Conservation (phyloP, 2,888 invertebrate genomes). For the Plemyria rubiginata region DNA sequence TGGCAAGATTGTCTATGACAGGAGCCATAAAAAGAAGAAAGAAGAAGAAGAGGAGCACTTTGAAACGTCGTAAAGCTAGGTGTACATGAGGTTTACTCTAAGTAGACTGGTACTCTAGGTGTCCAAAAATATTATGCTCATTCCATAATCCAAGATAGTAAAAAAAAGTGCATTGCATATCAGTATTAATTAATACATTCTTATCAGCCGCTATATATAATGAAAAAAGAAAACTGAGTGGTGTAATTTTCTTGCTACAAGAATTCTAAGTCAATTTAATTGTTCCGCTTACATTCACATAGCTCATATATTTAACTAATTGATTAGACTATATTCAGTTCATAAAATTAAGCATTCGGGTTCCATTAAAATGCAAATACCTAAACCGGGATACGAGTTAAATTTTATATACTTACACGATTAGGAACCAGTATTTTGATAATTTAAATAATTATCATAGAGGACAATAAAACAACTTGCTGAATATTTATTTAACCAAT, state of each 20-base stretch:
- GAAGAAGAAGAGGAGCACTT: too few relatives aligned
- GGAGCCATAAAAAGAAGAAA: too few relatives aligned
- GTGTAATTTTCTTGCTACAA: constrained; percentile 16
- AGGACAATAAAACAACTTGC: background rate
- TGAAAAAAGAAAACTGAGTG: constrained; percentile 6
- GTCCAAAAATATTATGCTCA: background rate
- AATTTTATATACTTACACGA: constrained; percentile 18
- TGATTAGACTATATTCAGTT: constrained; percentile 6
- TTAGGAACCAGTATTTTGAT: constrained; percentile 29
- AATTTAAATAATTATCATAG: constrained; percentile 15
- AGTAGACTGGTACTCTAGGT: background rate
- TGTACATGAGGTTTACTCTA: too few relatives aligned
- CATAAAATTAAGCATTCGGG: constrained; percentile 23
- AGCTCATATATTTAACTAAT: constrained; percentile 11
- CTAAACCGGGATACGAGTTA: constrained; percentile 13
- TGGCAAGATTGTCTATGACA: too few relatives aligned
- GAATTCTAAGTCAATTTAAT: constrained; percentile 24
- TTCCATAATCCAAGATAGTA: background rate
- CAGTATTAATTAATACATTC: background rate
- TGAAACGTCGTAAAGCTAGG: too few relatives aligned
- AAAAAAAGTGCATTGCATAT: background rate
- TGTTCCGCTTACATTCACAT: constrained; percentile 23
- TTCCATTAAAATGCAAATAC: constrained; percentile 32
- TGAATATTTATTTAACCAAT: background rate
- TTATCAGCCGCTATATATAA: constrained; percentile 4